Evolutionary conservation across 2,797 vertebrate genomes (phyloP), one percentile per base, ranked within the genome.

Genomic region (Molossus alvarezi): DNA sequence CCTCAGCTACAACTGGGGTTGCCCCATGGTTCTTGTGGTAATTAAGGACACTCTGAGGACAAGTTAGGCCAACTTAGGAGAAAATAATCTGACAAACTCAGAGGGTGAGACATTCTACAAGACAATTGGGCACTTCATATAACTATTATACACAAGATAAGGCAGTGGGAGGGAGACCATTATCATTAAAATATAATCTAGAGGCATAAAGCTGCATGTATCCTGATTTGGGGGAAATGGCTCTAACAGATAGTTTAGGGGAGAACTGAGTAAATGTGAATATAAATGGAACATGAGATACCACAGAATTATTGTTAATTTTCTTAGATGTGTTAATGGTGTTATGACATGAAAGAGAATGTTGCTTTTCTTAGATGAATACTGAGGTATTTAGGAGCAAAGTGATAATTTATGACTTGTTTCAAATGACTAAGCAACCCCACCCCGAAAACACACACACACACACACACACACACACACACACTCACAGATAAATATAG

Each of bases 361-460:
- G 23, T 27, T 51, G 73, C 72, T 91, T 91, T 89, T 86, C 76
- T 82, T 57, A 91, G 14, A 82, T 55, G 13, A 91, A 67, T 33
- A 67, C 12, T 45, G 57, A 86, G n/a, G 27, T 76, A 83, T 69
- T 93, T 67, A 88, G 33, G 25, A 92, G 23, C 55, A 14, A 96
- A 67, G 25, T 64, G 45, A 55, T 77, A 55, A 92, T 37, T 85
- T 73, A 25, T 18, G 65, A 95, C 33, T 94, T 73, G 57, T 41
- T 93, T 88, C 41, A 89, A 87, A 73, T 20, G n/a, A 88, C 1
- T 37, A 69, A 88, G 45, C 64, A 93, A 88, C 86, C 33, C 33
- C 25, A 20, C n/a, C 80, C 20, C 20, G 82, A 57, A 89, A 64
- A 14, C 14, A 82, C 14, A 62, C 5, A 73, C 5, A 84, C 1